Evolutionary conservation across 2,113 vertebrate species (phyloP), one percentile per base, ranked within the genome.

Genomic region (Oncorhynchus tshawytscha): DNA sequence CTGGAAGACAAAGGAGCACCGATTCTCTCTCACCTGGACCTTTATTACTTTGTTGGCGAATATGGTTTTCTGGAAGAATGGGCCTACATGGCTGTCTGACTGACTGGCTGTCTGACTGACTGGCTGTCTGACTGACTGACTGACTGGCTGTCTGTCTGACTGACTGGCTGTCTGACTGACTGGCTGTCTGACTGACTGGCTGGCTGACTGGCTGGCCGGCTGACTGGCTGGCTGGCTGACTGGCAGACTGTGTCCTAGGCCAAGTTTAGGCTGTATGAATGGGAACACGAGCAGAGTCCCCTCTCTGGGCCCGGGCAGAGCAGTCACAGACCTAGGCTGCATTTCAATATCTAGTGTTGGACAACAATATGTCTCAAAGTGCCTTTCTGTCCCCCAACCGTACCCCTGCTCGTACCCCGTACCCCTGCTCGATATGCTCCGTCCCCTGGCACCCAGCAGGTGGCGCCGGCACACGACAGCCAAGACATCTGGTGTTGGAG

Each of bases 31-130:
- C 29, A 79, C 83, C 81, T 73, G 76, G 81, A 73, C 74, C 75
- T 88, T 89, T 88, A 89, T 90, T 87, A 82, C 80, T 71, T 73
- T 77, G 85, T 91, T 82, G 66, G 86, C 88, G 78, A 39, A 39
- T 67, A 3, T 62, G 70, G 78, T 49, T 81, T 81, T 86, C 78
- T 75, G 51, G 76, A 68, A 77, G 81, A 80, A 79, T 81, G 71
- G 87, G 81, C 79, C 81, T 16, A 29, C 76, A 74, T 77, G 78
- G 75, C 75, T 74, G 71, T 22, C 57, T 74, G 22, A 11, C 67
- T 82, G 76, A 86, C 79, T 80, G 76, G 79, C 34, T 67, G 82
- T 69, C 54, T 76, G 78, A 74, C 51, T 4, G 51, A 6, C 65
- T 82, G 76, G 84, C 79, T 80, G 76, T 78, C 80, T 34, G 34